A percentile compares a stretch with the other conserved stretches of the same genome.
These are phyloP conservation scores for Trididemnum nubilum DNA, from an alignment of 23 tunicate genomes.

Conservation along the genomic window DNA sequence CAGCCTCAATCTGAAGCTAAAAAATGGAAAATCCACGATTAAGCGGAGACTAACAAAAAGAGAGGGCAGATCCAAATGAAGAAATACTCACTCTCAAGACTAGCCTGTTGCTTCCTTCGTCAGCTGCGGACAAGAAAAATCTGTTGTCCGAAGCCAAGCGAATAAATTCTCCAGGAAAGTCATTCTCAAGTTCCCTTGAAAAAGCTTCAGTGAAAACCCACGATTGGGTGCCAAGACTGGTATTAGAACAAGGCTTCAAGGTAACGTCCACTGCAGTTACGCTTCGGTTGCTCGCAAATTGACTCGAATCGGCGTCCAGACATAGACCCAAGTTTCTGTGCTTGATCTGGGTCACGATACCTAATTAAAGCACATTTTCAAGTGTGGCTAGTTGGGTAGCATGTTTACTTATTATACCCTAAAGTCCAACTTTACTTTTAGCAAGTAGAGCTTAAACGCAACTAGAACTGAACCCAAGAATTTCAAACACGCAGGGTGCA, in stretches of 20 bases:
- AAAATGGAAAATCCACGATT: too few relatives aligned
- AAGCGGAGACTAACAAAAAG: too few relatives aligned
- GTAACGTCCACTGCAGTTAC: neutral
- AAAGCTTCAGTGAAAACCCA: slow-evolving; percentile 46
- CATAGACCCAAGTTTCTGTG: slow-evolving; percentile 70
- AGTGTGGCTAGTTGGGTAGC: too few relatives aligned
- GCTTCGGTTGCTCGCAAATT: neutral
- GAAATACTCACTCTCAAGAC: neutral
- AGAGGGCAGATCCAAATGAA: too few relatives aligned
- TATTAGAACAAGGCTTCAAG: slow-evolving; percentile 35
- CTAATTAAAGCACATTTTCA: too few relatives aligned
- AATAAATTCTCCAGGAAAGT: slow-evolving; percentile 59
- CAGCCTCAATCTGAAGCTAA: too few relatives aligned
- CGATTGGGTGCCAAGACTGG: slow-evolving; percentile 47
- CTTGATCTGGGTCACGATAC: slow-evolving; percentile 56
- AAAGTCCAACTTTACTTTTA: too few relatives aligned
- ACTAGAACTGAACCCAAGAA: too few relatives aligned
- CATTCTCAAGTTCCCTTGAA: neutral
- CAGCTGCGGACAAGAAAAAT: slow-evolving; percentile 15
- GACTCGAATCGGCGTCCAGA: slow-evolving; percentile 37
- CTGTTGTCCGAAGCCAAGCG: slow-evolving; percentile 40
- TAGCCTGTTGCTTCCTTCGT: neutral
- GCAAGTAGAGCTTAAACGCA: too few relatives aligned
- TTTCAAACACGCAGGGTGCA: too few relatives aligned
- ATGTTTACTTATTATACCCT: too few relatives aligned